Base-by-base conservation (phyloP, 2,113 vertebrate genomes). In the Aegotheles bennettii region DNA sequence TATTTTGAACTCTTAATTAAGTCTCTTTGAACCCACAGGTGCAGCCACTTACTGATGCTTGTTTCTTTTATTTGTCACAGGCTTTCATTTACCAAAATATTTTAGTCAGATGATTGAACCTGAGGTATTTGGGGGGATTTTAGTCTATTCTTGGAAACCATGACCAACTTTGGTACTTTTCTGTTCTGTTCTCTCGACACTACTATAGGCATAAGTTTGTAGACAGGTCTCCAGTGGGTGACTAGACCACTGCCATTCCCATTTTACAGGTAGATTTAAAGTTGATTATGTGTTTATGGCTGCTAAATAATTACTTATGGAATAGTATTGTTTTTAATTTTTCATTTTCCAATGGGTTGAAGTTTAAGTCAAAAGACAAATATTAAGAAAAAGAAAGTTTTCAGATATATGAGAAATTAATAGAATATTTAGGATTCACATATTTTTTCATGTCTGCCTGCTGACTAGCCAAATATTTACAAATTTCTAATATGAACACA, bases 1-100 rank as follows among this genome's bases (percentile, higher is more conserved):
- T 95, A 76, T 93, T 95, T 94, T 86, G 74, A 85, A 97, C 3
- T 82, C 76, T 80, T 95, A 86, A 95, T 96, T 94, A 96, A 95
- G 67, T 88, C 54, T 80, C 93, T 96, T 97, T 94, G 95, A 97
- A 96, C 84, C 78, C 76, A 88, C 59, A 87, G 93, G 91, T 93
- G 84, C 75, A 95, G 85, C 60, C 51, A 88, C 68, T 77, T 87
- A 61, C 90, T 90, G 84, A 57, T 93, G 91, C 78, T 87, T 96
- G 75, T 73, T 95, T 95, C 54, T 90, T 94, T 31, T 84, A 86
- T 94, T 95, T 97, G 82, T 96, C 85, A 90, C 47, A 86, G 64
- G 85, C 68, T 93, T 96, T 93, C 90, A 90, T 94, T 90, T 90
- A 86, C 87, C 35, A 80, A 90, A 86, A 59, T 53, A 69, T 80